phyloP scores from a whole-genome alignment of 2,797 vertebrate species.

The Nasua narica region DNA sequence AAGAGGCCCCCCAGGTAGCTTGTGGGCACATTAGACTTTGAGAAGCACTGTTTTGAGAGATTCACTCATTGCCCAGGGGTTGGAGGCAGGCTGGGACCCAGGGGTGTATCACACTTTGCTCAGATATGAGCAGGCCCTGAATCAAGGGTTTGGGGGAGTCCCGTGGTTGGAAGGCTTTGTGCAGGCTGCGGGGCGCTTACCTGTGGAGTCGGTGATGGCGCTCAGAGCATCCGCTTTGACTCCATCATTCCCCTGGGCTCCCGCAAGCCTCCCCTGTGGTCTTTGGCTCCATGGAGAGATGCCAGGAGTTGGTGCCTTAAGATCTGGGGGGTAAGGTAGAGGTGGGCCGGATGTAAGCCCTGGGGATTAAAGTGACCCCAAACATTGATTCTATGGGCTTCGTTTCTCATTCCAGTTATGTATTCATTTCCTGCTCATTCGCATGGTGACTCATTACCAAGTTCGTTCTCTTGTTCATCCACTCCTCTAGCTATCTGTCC shows the following conservation, averaged over 20 bases:
- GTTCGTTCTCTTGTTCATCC: neutral
- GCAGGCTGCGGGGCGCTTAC: too few relatives aligned
- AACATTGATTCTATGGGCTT: neutral
- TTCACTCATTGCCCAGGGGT: neutral
- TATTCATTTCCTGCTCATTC: neutral
- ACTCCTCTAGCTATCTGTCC: neutral
- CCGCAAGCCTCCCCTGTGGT: neutral
- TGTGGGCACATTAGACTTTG: accelerated
- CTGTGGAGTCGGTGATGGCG: neutral
- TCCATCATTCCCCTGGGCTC: neutral
- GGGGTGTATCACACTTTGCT: neutral
- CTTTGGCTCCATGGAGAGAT: neutral
- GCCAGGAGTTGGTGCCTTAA: neutral
- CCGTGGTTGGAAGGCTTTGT: neutral
- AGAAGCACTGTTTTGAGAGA: neutral
- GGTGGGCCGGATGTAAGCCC: neutral
- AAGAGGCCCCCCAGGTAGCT: too few relatives aligned
- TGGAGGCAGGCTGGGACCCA: neutral
- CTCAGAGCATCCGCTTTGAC: neutral
- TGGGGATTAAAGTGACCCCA: neutral
- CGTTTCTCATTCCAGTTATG: too few relatives aligned
- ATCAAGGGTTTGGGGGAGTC: neutral
- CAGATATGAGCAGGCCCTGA: neutral
- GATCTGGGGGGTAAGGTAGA: neutral
- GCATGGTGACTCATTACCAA: too few relatives aligned